Evolutionary conservation across 2,113 vertebrate species (phyloP), one percentile per base, ranked within the genome.

Genomic region (Micromys minutus): DNA sequence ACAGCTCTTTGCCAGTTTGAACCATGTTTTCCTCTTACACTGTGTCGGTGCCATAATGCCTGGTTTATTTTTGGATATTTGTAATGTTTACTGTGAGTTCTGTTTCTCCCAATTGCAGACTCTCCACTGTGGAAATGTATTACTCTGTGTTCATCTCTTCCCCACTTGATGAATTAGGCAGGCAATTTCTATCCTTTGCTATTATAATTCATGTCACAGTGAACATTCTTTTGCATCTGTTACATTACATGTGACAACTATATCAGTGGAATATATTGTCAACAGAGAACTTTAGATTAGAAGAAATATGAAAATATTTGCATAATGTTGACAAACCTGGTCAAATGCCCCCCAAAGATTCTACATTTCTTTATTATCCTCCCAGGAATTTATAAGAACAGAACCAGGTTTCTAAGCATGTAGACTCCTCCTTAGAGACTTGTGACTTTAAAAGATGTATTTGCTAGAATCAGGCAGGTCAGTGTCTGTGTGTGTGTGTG

Each of bases 191-290:
- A 67, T 59, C 7, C 50, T 80, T 91, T 89, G 34, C 34, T 67
- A 3, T 72, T 65, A 15, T 89, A 93, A 90, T n/a, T 29, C 45
- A 94, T 59, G 7, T 77, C 15, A 71, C 0, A 67, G 15, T 65
- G 55, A 92, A 31, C 65, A n/a, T 65, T 86, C 42, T 69, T 61
- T 2, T 16, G 31, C 55, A 47, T 95, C 74, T 95, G 45, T 81
- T 69, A 67, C 87, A n/a, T 81, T 93, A 81, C 74, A 79, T 9
- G 4, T 55, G 39, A 10, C 85, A 79, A 31, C 22, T 75, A 2
- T 71, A 52, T 80, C 92, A 75, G 22, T 91, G 77, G 61, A 95
- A 76, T 84, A 69, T 3, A 83, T 77, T 63, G 89, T 59, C 39
- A 74, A 63, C 91, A 88, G 17, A 47, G 36, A 19, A 95, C 19